Evolutionary conservation across 2,113 vertebrate species (phyloP).

Genomic region (Leuciscus idus): DNA sequence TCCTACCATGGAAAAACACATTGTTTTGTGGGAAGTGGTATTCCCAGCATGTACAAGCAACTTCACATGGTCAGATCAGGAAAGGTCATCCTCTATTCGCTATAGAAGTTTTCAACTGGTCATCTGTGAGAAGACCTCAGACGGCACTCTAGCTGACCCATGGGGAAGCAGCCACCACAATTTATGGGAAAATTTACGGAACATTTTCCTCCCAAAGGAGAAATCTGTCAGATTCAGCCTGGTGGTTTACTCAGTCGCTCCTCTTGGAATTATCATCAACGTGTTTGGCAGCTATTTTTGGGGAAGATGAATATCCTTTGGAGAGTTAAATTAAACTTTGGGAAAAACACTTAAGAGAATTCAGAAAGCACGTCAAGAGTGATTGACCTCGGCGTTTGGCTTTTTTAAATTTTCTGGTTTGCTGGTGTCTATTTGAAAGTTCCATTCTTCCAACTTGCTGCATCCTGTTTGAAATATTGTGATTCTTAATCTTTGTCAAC

Average conservation of each 20-base stretch:
- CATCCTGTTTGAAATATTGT: neutral
- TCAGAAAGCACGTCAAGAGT: constrained; percentile 19
- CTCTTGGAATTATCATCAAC: constrained; percentile 20
- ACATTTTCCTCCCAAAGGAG: constrained; percentile 40
- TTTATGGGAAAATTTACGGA: constrained; percentile 58
- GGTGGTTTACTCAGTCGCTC: constrained; percentile 16
- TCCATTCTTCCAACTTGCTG: neutral
- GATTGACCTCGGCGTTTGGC: constrained; percentile 6
- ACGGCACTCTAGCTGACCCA: constrained; percentile 26
- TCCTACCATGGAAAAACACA: constrained; percentile 22
- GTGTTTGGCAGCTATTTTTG: constrained; percentile 34
- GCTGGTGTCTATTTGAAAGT: constrained; percentile 13
- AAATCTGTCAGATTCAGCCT: neutral
- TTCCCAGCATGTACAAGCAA: constrained; percentile 4
- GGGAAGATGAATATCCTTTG: constrained; percentile 1
- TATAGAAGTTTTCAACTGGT: constrained; percentile 20
- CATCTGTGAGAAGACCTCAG: constrained; percentile 33
- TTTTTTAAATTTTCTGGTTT: neutral
- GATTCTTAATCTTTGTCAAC: neutral
- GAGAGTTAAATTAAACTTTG: neutral
- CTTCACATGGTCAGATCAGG: constrained; percentile 16
- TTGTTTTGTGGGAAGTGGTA: constrained; percentile 36
- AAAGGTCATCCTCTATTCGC: constrained; percentile 17
- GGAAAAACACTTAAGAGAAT: constrained; percentile 1
- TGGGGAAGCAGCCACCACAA: constrained; percentile 27